Base-by-base conservation (phyloP, 2,113 vertebrate genomes). In the Oceanites oceanicus region DNA sequence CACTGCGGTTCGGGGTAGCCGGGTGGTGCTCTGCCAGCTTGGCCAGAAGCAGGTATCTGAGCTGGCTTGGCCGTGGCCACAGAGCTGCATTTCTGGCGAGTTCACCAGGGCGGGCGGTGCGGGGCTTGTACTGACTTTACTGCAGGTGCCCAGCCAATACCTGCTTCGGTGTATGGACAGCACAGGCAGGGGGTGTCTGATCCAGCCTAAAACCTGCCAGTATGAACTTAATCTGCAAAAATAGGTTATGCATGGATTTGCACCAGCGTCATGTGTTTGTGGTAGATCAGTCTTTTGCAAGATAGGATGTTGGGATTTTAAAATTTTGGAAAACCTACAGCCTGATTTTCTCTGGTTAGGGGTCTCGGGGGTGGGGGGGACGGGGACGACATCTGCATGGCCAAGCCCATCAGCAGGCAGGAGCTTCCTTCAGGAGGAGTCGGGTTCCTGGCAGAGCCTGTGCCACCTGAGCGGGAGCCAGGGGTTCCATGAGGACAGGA, bases 1-100 rank as follows among this genome's bases (percentile, higher is more conserved):
- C 0, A 0, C 53, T 2, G 0, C 0, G 7, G 15, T 22, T 90
- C 5, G 6, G 34, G 40, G 21, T 0, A 0, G 13, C 53, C 12
- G 53, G 42, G 16, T 3, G 5, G 59, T 85, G 19, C 53, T 73
- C 42, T 58, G 29, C 53, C 71, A 32, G 34, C 59, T 59, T 0
- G 0, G 38, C 47, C 66, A 73, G 53, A 26, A 49, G n/a, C 1
- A 1, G 12, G 34, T 19, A 30, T 13, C n/a, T 52, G n/a, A 53
- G 32, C 61, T 68, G 56, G 32, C 66, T 40, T 1, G 3, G 47
- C 67, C 2, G 1, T 59, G 77, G 47, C 61, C 1, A 2, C 50
- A 40, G 47, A 61, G 44, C 84, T 78, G 49, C 1, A 3, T 90
- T 90, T 61, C 75, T 90, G 63, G 19, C 1, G 10, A 47, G 67